Base-by-base conservation (phyloP, 2,888 invertebrate genomes). In the Parnassius mnemosyne region DNA sequence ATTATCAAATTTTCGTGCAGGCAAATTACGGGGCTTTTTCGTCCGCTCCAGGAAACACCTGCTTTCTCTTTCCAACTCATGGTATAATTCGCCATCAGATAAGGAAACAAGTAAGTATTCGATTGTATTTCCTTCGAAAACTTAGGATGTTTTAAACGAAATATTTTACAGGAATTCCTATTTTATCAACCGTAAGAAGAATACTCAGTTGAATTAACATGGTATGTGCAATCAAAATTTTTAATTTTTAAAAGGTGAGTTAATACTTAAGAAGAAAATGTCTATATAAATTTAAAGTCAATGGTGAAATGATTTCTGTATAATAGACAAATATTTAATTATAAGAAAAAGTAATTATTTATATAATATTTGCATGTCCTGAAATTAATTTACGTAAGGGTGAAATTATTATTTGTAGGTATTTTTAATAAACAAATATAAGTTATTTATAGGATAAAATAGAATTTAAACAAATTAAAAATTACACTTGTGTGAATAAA, bases 1-100 rank as follows among this genome's bases (percentile, higher is more conserved):
- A 90, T 89, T 85, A 89, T 84, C 86, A 85, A 90, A 90, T 90
- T 89, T 90, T 90, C 89, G 88, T 89, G 87, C 88, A 89, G 82
- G 87, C 89, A 90, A 91, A 91, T 90, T 90, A 87, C 79, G 81
- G 83, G 75, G 82, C 76, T 77, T 85, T 86, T 88, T 86, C 84
- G 81, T 84, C 76, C 80, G 84, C 77, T 75, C 69, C 70, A 68
- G 71, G 69, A 66, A 74, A 70, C 65, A 66, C 65, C 20, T 68
- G 74, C 71, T 72, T 71, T 88, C 89, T 86, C 87, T 78, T 74
- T 90, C 84, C 77, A 66, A 70, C 79, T 54, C 68, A 67, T 67
- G 65, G 64, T 64, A 69, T 69, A 68, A 66, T 68, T 70, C 65
- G 64, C 68, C 69, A 70, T 67, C 66, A 78, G 83, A 89, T 72